Conservation (phyloP, 2,113 vertebrate genomes). For the Nycticorax nycticorax region DNA sequence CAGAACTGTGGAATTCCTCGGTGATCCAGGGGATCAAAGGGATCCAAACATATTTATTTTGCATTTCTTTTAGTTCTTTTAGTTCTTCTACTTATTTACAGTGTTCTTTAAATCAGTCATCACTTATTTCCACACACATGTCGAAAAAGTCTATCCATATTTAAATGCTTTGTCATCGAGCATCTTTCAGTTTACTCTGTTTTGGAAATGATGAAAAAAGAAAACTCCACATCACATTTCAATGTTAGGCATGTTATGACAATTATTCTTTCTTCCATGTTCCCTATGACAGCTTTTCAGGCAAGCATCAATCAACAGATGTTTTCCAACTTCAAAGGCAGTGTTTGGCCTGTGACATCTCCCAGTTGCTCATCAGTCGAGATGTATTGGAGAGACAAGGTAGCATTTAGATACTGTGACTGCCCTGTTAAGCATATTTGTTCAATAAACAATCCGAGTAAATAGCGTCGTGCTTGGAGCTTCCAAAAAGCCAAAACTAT, state of each 20-base stretch:
- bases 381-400: background rate
- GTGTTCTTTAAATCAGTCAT: background rate
- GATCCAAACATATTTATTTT: background rate
- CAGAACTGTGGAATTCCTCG: background rate
- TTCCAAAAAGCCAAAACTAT: slow-evolving; percentile 18
- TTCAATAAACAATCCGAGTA: slow-evolving; percentile 16
- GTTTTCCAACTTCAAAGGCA: slow-evolving; percentile 35
- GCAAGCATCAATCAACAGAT: background rate
- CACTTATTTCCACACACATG: background rate
- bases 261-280: background rate
- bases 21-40: background rate
- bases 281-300: slow-evolving; percentile 7
- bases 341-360: slow-evolving; percentile 45
- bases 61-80: background rate
- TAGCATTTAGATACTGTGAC: background rate
- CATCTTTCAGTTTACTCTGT: background rate
- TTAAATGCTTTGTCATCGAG: background rate
- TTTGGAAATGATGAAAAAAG: background rate
- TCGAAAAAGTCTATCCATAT: background rate
- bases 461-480: background rate
- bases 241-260: slow-evolving; percentile 25
- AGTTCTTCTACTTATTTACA: background rate
- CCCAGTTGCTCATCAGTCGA: background rate
- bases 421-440: background rate
- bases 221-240: background rate